Conservation (phyloP, 2,797 vertebrate species). For the Pangasius mekongensis region DNA sequence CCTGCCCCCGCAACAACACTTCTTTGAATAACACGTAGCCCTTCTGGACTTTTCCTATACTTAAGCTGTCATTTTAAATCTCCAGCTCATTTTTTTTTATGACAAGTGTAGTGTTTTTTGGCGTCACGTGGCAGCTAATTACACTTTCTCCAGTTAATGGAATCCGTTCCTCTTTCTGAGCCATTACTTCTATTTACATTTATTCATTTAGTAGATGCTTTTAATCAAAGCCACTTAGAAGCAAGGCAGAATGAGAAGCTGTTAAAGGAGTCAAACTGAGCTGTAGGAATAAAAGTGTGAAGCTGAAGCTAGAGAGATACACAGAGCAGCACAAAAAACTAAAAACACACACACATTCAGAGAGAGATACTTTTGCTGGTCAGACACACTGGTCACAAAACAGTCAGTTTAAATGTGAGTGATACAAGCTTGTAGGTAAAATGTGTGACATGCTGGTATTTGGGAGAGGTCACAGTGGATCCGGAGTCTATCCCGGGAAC, state of each 20-base stretch:
- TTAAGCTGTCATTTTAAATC: background rate
- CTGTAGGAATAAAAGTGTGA: background rate
- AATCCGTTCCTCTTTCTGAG: background rate
- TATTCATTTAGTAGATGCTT: background rate
- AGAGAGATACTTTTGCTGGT: background rate
- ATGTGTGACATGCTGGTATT: background rate
- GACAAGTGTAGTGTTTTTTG: background rate
- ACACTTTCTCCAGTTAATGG: background rate
- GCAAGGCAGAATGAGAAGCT: background rate
- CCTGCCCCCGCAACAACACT: too few species aligned
- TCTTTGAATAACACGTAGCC: background rate
- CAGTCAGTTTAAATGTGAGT: too few species aligned
- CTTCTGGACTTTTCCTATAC: background rate
- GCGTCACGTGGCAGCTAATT: background rate
- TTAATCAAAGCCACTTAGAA: slow-evolving; percentile 3
- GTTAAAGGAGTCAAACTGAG: background rate
- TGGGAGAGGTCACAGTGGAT: background rate
- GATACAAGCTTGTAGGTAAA: background rate
- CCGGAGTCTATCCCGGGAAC: background rate
- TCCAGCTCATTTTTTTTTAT: background rate
- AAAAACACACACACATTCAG: background rate
- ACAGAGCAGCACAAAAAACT: background rate
- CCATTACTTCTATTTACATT: background rate
- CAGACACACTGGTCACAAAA: background rate
- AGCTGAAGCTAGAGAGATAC: background rate